phyloP scores from a whole-genome alignment of 2,113 vertebrate species.

The Heliornis fulica region DNA sequence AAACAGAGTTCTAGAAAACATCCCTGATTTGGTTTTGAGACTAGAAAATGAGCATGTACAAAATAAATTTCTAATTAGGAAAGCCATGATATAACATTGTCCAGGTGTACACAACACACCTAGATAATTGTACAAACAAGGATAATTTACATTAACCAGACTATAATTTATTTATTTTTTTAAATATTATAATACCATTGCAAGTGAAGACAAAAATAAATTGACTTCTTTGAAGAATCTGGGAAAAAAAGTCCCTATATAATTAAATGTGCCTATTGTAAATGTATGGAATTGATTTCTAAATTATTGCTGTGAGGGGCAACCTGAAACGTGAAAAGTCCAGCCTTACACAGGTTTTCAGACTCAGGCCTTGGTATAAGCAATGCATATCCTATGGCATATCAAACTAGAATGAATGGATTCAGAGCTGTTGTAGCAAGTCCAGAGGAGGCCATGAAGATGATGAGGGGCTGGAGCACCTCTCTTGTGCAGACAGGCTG shows the following conservation, averaged over 20 bases:
- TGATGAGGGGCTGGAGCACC: too few relatives aligned
- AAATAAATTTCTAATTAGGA: background rate
- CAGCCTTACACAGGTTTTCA: background rate
- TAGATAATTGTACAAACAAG: background rate
- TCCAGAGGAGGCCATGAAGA: too few relatives aligned
- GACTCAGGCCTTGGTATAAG: background rate
- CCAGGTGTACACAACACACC: background rate
- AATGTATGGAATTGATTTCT: background rate
- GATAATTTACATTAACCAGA: background rate
- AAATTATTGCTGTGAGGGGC: background rate
- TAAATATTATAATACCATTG: background rate
- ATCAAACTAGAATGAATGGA: background rate
- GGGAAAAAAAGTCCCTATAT: background rate
- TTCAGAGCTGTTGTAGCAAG: too few relatives aligned
- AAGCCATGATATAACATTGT: background rate
- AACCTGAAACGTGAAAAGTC: background rate
- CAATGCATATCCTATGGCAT: background rate
- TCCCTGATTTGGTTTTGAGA: background rate
- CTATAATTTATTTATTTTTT: background rate
- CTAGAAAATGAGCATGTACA: background rate
- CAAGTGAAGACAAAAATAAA: background rate
- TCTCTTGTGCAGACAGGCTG: too few relatives aligned
- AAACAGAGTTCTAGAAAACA: background rate
- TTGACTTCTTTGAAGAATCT: background rate
- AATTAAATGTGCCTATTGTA: background rate